These are phyloP conservation scores for Oreochromis aureus DNA, from an alignment of 2,113 vertebrate genomes.

Conservation along the genomic window DNA sequence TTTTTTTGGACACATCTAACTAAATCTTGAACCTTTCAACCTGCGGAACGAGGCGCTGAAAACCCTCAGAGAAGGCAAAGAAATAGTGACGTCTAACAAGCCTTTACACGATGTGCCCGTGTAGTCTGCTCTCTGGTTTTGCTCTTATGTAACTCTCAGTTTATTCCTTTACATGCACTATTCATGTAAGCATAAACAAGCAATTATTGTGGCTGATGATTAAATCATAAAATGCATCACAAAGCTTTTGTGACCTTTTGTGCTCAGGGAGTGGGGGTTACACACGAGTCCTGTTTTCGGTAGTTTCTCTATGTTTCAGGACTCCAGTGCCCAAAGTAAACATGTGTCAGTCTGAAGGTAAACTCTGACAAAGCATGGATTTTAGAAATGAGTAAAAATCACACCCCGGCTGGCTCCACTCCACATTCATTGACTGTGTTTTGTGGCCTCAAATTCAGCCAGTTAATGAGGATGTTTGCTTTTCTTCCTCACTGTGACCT, in stretches of 20 bases:
- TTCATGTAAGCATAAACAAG: neutral
- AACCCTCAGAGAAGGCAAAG: neutral
- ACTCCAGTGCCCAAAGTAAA: conserved; percentile 25
- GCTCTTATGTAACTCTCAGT: neutral
- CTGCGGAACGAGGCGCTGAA: neutral
- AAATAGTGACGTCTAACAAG: neutral
- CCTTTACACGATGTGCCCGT: neutral
- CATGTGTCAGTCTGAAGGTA: conserved; percentile 32
- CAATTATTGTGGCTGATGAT: neutral
- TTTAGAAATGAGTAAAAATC: conserved; percentile 27
- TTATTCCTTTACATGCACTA: neutral
- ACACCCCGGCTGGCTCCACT: neutral
- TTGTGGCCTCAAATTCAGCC: conserved; percentile 1
- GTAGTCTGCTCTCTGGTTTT: neutral
- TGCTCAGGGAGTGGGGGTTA: neutral
- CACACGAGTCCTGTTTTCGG: neutral
- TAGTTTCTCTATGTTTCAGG: conserved; percentile 7
- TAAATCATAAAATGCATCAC: neutral
- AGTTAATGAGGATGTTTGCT: conserved; percentile 15
- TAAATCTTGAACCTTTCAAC: neutral
- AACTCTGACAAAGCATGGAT: conserved; percentile 30
- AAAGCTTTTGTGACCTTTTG: neutral
- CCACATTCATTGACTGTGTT: neutral
- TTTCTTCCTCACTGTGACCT: conserved; percentile 1
- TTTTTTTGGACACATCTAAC: neutral